phyloP scores from a whole-genome alignment of 2,888 invertebrate species.

The Melinaea menophilus region DNA sequence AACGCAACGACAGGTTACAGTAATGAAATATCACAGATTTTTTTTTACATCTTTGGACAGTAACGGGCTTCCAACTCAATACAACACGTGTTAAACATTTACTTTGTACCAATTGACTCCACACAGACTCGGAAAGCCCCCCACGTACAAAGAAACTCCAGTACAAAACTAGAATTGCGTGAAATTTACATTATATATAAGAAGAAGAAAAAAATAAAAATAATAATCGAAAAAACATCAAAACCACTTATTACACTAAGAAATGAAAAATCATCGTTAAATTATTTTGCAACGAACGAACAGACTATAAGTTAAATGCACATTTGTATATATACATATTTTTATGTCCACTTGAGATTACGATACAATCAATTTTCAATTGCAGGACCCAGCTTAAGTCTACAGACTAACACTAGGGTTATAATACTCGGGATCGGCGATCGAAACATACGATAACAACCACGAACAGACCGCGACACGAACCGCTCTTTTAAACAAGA shows the following conservation, averaged over 20 bases:
- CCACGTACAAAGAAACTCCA: conserved; percentile 71
- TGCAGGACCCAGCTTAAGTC: conserved; percentile 49
- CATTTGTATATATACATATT: conserved; percentile 60
- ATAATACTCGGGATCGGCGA: conserved; percentile 68
- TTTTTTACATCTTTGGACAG: conserved; percentile 72
- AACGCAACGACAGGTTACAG: conserved; percentile 76
- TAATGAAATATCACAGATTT: conserved; percentile 79
- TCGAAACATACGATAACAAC: conserved; percentile 70
- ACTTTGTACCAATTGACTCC: conserved; percentile 66
- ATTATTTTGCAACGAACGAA: conserved; percentile 60
- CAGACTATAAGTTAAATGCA: conserved; percentile 73
- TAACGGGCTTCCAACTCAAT: conserved; percentile 66
- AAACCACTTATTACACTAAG: conserved; percentile 67
- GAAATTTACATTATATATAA: conserved; percentile 56
- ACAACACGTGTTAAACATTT: conserved; percentile 45
- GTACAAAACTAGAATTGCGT: conserved; percentile 66
- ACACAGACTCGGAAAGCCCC: conserved; percentile 60
- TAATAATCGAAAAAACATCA: conserved; percentile 56
- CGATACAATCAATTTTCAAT: conserved; percentile 50
- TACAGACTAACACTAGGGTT: conserved; percentile 61
- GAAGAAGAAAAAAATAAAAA: conserved; percentile 31
- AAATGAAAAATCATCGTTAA: conserved; percentile 64
- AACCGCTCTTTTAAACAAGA: conserved; percentile 71
- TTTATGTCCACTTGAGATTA: conserved; percentile 56
- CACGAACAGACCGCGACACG: conserved; percentile 67